Evolutionary conservation across 2,888 invertebrate genomes (phyloP), one percentile per base, ranked within the genome.

Genomic region (Zygothrica quintamaculata): DNA sequence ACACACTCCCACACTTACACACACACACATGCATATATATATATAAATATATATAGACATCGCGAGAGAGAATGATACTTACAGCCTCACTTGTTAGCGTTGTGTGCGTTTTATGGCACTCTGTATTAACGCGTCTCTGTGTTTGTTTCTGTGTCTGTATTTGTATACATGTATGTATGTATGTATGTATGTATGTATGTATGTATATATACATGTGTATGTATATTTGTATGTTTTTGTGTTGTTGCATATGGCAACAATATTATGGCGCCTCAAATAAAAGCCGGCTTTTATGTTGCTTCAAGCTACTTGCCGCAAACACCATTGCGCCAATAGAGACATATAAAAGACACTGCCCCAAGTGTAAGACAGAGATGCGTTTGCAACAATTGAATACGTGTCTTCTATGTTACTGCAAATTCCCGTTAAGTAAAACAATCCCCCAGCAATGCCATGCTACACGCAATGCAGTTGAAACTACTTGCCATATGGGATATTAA

Each of bases 251-350:
- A 76, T 78, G 75, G 75, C 80, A 82, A 78, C 70, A 82, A 82
- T 75, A 82, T 85, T 75, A 82, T 85, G 82, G 70, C 75, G 80
- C 85, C 78, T 74, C 76, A 67, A 58, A 82, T 85, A 82, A 84
- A 82, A 65, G 79, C 79, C 80, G 73, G 82, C 73, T 70, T 81
- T 81, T 68, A 68, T 80, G 66, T 52, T 60, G 51, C 43, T 25
- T 44, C 36, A n/a, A n/a, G 25, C 59, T 47, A 4, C 61, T 25
- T 46, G 47, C 46, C 48, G 16, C 47, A 34, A n/a, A 15, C 47
- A 34, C 43, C 31, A 50, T 42, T 47, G 34, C 57, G 39, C 53
- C 66, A 84, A 74, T 77, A 77, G 68, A 79, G 84, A 68, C 78
- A 68, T 84, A 65, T 79, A 36, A n/a, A 40, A 33, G 9, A n/a